These are phyloP conservation scores for Monodelphis domestica DNA, from an alignment of 2,797 vertebrate species.

Conservation along the genomic window DNA sequence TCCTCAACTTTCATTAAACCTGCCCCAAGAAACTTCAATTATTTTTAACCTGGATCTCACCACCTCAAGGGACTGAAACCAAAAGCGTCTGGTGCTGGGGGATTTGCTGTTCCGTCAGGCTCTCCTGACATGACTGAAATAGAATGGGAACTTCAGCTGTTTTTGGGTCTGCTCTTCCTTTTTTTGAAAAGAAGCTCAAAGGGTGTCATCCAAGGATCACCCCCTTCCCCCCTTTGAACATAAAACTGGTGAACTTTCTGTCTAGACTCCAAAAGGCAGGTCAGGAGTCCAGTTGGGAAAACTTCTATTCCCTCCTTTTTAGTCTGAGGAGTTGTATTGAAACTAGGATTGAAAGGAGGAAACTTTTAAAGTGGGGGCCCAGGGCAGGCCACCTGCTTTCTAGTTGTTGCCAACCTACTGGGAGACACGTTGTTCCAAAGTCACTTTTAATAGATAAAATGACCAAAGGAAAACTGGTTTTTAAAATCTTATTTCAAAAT, in stretches of 20 bases:
- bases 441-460: neutral
- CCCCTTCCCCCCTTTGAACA: neutral
- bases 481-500: neutral
- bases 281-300: neutral
- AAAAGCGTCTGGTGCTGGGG: neutral
- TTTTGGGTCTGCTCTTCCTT: constrained; percentile 1
- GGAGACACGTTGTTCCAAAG: neutral
- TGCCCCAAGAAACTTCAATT: neutral
- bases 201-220: too few relatives aligned
- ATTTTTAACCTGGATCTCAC: neutral
- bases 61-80: constrained; percentile 28
- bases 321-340: neutral
- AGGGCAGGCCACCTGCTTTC: neutral
- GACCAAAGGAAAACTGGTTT: neutral
- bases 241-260: constrained; percentile 15
- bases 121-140: neutral
- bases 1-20: neutral
- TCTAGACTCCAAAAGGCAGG: neutral
- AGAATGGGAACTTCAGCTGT: neutral
- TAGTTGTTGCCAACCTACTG: too few relatives aligned
- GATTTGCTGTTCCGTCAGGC: constrained; percentile 15
- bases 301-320: neutral
- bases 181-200: neutral
- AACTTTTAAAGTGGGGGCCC: fast-evolving
- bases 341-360: neutral